Percentiles rank a stretch among this genome's conserved stretches.
Conservation (phyloP, 2,797 vertebrate genomes). For the Lepidocolaptes lacrymiger region DNA sequence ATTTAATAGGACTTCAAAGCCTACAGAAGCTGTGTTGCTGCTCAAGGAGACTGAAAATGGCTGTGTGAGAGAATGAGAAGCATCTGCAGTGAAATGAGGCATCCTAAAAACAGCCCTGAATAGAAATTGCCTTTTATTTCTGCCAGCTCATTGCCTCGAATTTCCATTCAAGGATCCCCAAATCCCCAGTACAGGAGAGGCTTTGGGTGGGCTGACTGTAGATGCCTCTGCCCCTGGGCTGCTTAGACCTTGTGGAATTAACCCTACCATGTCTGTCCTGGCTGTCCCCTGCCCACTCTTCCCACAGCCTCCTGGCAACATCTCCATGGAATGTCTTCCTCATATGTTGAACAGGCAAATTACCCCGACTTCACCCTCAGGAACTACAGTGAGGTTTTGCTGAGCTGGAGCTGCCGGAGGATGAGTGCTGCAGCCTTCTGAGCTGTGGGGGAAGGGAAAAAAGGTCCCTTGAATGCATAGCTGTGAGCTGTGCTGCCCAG, state of each 20-base stretch:
- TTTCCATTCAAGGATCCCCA: neutral
- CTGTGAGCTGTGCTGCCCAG: neutral
- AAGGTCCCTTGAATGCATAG: neutral
- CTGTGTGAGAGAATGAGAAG: neutral
- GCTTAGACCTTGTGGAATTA: neutral
- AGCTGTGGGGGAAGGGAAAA: neutral
- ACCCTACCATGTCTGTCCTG: neutral
- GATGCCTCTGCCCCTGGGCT: neutral
- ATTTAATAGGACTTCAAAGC: neutral
- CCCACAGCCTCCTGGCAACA: neutral
- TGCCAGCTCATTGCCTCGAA: neutral
- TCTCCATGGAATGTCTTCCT: neutral
- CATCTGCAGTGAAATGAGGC: neutral
- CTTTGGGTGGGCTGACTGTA: neutral
- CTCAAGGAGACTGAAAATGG: neutral
- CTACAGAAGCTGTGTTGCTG: neutral
- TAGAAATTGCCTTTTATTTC: neutral
- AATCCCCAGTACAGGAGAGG: neutral
- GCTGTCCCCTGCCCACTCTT: neutral
- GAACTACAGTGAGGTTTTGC: neutral
- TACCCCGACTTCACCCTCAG: neutral
- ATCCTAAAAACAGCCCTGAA: neutral
- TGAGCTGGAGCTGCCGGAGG: neutral
- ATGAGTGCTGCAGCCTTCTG: neutral
- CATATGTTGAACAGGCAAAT: neutral